Base-by-base conservation (phyloP, 2,113 vertebrate species). In the Ifrita kowaldi region DNA sequence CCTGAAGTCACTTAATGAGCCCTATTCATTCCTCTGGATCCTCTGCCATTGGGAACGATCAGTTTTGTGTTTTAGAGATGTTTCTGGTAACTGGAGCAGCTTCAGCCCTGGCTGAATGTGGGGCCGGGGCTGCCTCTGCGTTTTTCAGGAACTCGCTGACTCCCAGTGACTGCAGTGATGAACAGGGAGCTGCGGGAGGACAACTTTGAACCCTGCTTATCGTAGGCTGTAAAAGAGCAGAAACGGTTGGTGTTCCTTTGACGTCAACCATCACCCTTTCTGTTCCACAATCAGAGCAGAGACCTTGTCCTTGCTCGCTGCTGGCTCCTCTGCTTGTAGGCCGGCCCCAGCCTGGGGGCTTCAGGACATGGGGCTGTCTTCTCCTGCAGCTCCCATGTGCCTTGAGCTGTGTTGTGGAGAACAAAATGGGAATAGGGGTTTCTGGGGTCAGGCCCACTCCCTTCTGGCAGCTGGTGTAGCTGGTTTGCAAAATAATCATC, bases 1-100 rank as follows among this genome's bases (percentile, higher is more conserved):
- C 93, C 84, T 95, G 95, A 92, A 95, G 95, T 90, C 84, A 92
- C 83, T 92, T 90, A 93, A 89, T 92, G 73, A 81, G 35, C 64
- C 35, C 95, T 93, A 89, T 97, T 96, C 86, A 94, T 80, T 80
- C 46, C 49, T 78, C 75, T 53, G 78, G 78, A 93, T 84, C 70
- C 85, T 85, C 90, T 96, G 90, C 82, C 55, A 86, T 93, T 88
- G 79, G 94, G n/a, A 94, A 65, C 0, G 7, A 8, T 50, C 90
- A 80, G 78, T 49, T 93, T 69, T 88, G 90, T 92, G 88, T 49
- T 86, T 73, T 56, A 80, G 94, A 73, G 96, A 94, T 7, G 70
- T 69, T 97, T 97, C 90, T 96, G 83, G 96, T 68, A 71, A 75
- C 42, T 10, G 42, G 89, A 93, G 85, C 59, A 26, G 95, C 78